Base-by-base conservation (phyloP, 1,140 invertebrate genomes). In the Condylostylus longicornis region DNA sequence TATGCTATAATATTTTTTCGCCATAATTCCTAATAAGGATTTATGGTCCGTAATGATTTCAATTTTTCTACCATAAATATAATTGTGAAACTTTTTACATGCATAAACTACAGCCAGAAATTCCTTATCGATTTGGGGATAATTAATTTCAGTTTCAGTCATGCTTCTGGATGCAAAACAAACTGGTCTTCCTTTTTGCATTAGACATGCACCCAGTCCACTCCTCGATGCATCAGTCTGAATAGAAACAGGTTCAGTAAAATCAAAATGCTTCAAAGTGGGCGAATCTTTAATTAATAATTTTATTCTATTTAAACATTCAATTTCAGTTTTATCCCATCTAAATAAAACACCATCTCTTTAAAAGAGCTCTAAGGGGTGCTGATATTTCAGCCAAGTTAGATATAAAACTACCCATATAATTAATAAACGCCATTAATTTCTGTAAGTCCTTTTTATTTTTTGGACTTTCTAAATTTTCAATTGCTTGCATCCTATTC, bases 121-220 rank as follows among this genome's bases (percentile, higher is more conserved):
- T 41, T 61, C 51, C 43, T 58, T 61, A 44, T 59, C 58, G 17
- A 50, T 49, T 44, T 50, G 52, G 7, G 49, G 42, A 40, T 49
- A 61, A 10, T 48, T 47, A 33, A 49, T 33, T 44, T 61, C 52
- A 21, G 40, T 33, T 7, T 52, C 33, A 9, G 45, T 58, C 9
- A 67, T 44, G 12, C 49, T 41, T 44, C 50, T 48, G 1, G 54
- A 56, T 2, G 51, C 53, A 44, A 47, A 64, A 31, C 41, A 40
- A 10, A 52, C 42, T 13, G 55, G 58, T 43, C 39, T 37, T 33
- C 44, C 44, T 35, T 52, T 32, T 47, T 64, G 58, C 13, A 62
- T 15, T 15, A 62, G 36, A 30, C 38, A 40, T 18, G 44, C 44
- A 13, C 58, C 61, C 30, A 61, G 37, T 1, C 61, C 64, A 37